A percentile compares a stretch with the other conserved stretches of the same genome.
These are phyloP conservation scores for Scortum barcoo DNA, from an alignment of 2,113 vertebrate species.

Conservation along the genomic window DNA sequence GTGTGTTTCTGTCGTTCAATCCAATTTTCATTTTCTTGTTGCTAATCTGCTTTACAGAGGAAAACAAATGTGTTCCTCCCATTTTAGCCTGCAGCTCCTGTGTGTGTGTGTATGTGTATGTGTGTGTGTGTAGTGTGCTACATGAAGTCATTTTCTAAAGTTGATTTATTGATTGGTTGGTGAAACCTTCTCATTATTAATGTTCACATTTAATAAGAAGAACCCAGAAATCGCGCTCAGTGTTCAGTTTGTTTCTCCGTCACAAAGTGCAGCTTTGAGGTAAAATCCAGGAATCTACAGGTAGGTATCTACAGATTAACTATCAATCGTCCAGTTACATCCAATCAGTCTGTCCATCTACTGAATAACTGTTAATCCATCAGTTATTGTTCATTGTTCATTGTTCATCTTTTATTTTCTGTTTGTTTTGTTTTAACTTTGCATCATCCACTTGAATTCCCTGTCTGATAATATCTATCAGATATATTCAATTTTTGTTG, in stretches of 20 bases:
- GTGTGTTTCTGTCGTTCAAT: slow-evolving; percentile 50
- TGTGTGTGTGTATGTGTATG: background rate
- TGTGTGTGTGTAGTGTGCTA: too few species aligned
- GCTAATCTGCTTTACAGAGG: slow-evolving; percentile 58
- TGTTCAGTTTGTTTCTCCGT: too few species aligned
- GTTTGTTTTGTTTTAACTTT: too few species aligned
- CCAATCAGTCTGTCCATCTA: background rate
- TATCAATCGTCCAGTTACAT: background rate
- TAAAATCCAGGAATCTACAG: background rate
- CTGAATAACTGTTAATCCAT: background rate
- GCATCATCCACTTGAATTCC: too few species aligned
- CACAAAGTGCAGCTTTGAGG: too few species aligned
- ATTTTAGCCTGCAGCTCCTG: slow-evolving; percentile 40
- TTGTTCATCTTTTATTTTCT: too few species aligned
- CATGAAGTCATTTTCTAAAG: slow-evolving; percentile 44
- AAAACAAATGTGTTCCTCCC: slow-evolving; percentile 52
- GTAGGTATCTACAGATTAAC: too few species aligned
- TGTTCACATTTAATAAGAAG: too few species aligned
- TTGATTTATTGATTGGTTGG: slow-evolving; percentile 34
- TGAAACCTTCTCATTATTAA: background rate
- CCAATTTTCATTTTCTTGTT: slow-evolving; percentile 61
- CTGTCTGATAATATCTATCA: too few species aligned
- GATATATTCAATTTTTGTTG: too few species aligned
- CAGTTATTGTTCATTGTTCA: background rate
- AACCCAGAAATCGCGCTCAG: too few species aligned